Evolutionary conservation across 1,140 invertebrate genomes (phyloP).

Genomic region (Leucophenga varia): DNA sequence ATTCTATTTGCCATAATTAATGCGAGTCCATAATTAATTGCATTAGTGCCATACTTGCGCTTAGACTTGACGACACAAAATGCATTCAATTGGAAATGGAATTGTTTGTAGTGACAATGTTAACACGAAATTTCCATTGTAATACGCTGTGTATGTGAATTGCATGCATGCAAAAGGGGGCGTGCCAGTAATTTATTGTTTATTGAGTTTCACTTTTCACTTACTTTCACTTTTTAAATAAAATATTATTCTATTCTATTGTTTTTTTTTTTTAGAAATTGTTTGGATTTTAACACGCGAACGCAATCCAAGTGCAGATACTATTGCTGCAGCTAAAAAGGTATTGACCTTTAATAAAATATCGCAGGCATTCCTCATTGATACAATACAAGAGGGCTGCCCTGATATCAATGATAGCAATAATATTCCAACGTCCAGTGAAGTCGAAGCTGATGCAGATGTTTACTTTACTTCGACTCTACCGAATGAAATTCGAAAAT

Average conservation of each 20-base stretch:
- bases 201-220: too few relatives aligned
- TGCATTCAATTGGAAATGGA: neutral
- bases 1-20: conserved; percentile 32
- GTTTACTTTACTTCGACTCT: too few relatives aligned
- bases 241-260: conserved; percentile 10
- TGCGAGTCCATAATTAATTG: conserved; percentile 27
- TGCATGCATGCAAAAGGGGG: neutral
- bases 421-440: too few relatives aligned
- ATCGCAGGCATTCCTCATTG: conserved; percentile 24
- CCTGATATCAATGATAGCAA: conserved; percentile 17
- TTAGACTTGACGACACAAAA: conserved; percentile 10
- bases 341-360: conserved; percentile 39
- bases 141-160: neutral
- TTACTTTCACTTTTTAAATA: neutral
- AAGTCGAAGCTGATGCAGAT: too few relatives aligned
- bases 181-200: neutral
- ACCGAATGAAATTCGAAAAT: conserved; percentile 23
- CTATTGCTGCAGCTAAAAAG: conserved; percentile 26
- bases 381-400: conserved; percentile 36
- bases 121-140: neutral
- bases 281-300: conserved; percentile 49
- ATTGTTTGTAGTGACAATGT: neutral
- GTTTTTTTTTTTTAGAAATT: conserved; percentile 20
- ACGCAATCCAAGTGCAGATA: conserved; percentile 20
- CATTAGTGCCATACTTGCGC: conserved; percentile 14